Evolutionary conservation across 2,113 vertebrate genomes (phyloP).

Genomic region (Tautogolabrus adspersus): DNA sequence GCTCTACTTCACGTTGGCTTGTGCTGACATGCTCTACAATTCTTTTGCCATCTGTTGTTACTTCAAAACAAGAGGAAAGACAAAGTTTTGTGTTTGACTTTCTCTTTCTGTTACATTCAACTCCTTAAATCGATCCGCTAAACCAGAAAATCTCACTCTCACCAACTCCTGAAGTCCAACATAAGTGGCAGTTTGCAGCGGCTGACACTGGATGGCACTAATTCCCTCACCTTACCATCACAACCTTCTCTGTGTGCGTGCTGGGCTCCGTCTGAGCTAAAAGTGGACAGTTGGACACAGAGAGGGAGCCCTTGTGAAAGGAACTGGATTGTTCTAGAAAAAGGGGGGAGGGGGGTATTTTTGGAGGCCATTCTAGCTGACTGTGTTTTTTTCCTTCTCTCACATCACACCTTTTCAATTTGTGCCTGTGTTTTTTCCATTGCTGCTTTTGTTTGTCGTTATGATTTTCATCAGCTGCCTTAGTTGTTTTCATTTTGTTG

Average conservation of each 20-base stretch:
- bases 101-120: not conserved
- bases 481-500: conserved; percentile 39
- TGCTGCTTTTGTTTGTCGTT: conserved; percentile 57
- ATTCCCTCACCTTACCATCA: conserved; percentile 13
- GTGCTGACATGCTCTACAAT: conserved; percentile 24
- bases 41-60: conserved; percentile 11
- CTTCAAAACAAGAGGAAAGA: conserved; percentile 4
- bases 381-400: conserved; percentile 46
- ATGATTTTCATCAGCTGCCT: conserved; percentile 34
- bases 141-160: not conserved
- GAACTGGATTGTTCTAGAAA: conserved; percentile 71
- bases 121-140: not conserved
- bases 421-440: conserved; percentile 69
- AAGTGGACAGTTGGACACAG: conserved; percentile 47
- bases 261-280: conserved; percentile 42
- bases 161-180: not conserved
- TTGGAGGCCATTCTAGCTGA: conserved; percentile 69
- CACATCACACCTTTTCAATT: conserved; percentile 68
- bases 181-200: conserved; percentile 26
- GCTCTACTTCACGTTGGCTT: conserved; percentile 72
- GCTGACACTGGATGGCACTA: conserved; percentile 71
- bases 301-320: conserved; percentile 50
- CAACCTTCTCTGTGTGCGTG: not conserved
- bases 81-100: too few species aligned
- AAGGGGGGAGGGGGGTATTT: conserved; percentile 39